A percentile compares a stretch with the other conserved stretches of the same genome.
phyloP scores from a whole-genome alignment of 2,113 vertebrate genomes.

The Circaetus cinerascens region DNA sequence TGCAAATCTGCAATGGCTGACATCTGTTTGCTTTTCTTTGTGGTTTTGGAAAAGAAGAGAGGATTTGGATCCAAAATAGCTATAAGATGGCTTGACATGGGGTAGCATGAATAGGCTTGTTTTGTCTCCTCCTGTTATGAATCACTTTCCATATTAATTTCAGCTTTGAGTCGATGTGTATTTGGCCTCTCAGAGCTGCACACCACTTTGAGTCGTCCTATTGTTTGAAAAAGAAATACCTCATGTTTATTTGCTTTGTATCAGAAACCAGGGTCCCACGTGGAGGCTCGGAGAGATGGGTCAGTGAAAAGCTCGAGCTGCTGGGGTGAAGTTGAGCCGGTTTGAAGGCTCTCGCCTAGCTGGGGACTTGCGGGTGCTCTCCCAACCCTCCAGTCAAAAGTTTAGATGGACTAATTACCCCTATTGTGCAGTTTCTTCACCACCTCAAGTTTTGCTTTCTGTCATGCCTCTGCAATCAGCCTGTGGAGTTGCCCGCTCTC shows the following conservation, averaged over 20 bases:
- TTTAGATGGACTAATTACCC: not conserved
- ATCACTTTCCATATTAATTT: conserved; percentile 55
- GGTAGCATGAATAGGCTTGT: conserved; percentile 57
- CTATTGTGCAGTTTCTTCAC: not conserved
- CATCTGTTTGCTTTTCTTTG: conserved; percentile 64
- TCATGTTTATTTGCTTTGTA: fast-evolving
- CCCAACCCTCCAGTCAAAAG: not conserved
- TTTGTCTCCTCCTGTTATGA: conserved; percentile 57
- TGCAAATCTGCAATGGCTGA: conserved; percentile 22
- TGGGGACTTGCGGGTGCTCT: not conserved
- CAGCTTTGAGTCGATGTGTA: not conserved
- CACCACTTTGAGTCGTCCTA: not conserved
- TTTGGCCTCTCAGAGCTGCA: not conserved
- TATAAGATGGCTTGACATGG: conserved; percentile 39
- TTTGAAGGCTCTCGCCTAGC: not conserved
- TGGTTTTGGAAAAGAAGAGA: conserved; percentile 51
- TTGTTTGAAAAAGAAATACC: not conserved
- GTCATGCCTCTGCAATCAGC: not conserved
- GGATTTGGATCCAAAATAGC: conserved; percentile 53
- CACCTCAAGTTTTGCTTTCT: not conserved
- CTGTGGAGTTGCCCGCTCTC: fast-evolving
- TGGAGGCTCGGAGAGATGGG: not conserved
- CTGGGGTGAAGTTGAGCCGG: fast-evolving
- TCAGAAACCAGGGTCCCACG: not conserved
- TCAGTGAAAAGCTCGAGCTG: fast-evolving